phyloP scores from a whole-genome alignment of 2,113 vertebrate genomes.

The Sylvicapra grimmia region DNA sequence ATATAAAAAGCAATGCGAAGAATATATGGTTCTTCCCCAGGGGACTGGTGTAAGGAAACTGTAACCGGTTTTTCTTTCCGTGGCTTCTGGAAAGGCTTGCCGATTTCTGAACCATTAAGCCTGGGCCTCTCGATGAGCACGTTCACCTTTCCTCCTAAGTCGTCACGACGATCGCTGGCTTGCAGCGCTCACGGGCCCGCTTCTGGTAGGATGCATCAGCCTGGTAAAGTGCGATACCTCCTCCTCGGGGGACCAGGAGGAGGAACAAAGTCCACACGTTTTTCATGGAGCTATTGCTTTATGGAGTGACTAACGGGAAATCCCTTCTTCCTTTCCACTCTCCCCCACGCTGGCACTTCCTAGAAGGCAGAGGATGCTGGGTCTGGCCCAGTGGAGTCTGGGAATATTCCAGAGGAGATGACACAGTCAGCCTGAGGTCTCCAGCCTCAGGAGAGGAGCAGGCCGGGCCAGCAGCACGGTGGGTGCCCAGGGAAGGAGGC shows the following conservation, averaged over 20 bases:
- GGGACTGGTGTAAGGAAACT: neutral
- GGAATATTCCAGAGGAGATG: neutral
- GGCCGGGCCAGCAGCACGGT: conserved; percentile 36
- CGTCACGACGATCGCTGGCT: neutral
- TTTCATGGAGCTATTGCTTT: conserved; percentile 52
- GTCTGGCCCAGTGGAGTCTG: conserved; percentile 19
- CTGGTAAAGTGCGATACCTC: conserved; percentile 64
- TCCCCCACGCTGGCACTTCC: conserved; percentile 41
- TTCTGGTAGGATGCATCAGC: conserved; percentile 29
- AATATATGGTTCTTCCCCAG: neutral
- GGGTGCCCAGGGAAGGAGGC: conserved; percentile 8
- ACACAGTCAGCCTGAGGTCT: conserved; percentile 20
- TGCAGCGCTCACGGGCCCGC: neutral
- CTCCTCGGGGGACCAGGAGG: neutral
- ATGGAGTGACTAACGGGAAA: conserved; percentile 36
- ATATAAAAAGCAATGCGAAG: neutral
- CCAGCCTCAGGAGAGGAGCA: neutral
- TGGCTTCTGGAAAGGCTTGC: conserved; percentile 36
- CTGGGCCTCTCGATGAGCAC: neutral
- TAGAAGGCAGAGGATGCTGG: conserved; percentile 39
- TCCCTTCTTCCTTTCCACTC: neutral
- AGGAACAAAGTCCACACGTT: neutral
- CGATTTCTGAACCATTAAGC: neutral
- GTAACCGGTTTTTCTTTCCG: neutral
- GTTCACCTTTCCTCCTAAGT: conserved; percentile 25